Percentiles rank a stretch among this genome's conserved stretches.
Conservation (phyloP, 2,888 invertebrate species). For the Cantharis flavilabris region DNA sequence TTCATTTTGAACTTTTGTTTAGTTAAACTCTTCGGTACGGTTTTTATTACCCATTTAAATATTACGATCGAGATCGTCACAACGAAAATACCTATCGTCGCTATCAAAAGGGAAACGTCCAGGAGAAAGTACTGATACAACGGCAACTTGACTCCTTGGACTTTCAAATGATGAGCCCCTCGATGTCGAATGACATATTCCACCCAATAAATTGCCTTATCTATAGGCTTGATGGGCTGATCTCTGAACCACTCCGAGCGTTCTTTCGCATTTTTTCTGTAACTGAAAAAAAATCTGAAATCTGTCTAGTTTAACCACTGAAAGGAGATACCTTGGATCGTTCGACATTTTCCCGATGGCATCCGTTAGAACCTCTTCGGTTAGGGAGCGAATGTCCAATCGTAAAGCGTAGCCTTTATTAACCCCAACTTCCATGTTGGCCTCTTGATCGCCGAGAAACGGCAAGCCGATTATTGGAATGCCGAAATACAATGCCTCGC, state of each 20-base stretch:
- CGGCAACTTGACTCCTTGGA: neutral
- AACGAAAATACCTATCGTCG: neutral
- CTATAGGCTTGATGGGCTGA: neutral
- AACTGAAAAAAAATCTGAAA: neutral
- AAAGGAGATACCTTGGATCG: neutral
- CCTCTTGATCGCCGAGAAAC: neutral
- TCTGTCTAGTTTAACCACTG: no score
- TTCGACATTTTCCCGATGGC: neutral
- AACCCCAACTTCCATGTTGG: neutral
- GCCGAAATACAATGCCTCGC: neutral
- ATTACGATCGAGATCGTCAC: neutral
- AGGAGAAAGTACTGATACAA: neutral
- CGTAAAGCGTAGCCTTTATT: neutral
- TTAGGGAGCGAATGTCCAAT: neutral
- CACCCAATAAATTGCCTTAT: neutral
- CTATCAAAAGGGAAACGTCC: neutral
- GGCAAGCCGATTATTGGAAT: conserved; percentile 1
- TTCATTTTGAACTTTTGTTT: neutral
- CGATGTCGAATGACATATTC: neutral
- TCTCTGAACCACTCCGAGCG: neutral
- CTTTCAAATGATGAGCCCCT: neutral
- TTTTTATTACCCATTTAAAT: neutral
- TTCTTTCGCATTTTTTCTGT: neutral
- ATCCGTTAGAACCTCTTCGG: neutral
- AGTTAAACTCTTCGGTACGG: neutral